phyloP scores from a whole-genome alignment of 2,113 vertebrate species.

The Poicephalus meyeri region DNA sequence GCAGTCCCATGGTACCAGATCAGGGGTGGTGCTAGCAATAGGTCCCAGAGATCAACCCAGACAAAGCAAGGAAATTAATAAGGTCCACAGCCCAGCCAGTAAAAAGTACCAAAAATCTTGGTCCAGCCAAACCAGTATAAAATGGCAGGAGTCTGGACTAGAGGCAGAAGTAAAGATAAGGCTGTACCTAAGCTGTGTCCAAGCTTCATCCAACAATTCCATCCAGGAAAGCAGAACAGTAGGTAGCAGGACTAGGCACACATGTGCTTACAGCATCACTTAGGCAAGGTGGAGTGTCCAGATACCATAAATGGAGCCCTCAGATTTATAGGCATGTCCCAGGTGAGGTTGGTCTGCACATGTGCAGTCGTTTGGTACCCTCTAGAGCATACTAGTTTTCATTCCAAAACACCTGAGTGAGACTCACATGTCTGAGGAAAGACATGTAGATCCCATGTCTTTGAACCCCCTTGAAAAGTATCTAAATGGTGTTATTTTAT shows the following conservation, averaged over 20 bases:
- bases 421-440: not conserved
- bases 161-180: not conserved
- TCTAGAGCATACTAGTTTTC: not conserved
- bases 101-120: not conserved
- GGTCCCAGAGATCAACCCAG: not conserved
- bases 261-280: not conserved
- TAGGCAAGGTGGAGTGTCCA: accelerated
- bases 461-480: not conserved
- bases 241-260: not conserved
- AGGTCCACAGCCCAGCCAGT: not conserved
- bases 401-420: not conserved
- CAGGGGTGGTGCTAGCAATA: not conserved
- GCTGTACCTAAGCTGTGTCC: not conserved
- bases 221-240: not conserved
- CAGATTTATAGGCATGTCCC: not conserved
- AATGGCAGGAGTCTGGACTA: not conserved
- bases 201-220: not conserved
- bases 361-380: not conserved
- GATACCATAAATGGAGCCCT: not conserved
- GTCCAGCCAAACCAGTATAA: not conserved
- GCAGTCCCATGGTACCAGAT: not conserved
- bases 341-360: not conserved
- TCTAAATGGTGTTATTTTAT: not conserved
- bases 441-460: not conserved
- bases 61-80: not conserved